Percentiles rank a stretch among this genome's conserved stretches.
phyloP scores from a whole-genome alignment of 2,888 invertebrate species.

The Mongoloraphidia duomilia region DNA sequence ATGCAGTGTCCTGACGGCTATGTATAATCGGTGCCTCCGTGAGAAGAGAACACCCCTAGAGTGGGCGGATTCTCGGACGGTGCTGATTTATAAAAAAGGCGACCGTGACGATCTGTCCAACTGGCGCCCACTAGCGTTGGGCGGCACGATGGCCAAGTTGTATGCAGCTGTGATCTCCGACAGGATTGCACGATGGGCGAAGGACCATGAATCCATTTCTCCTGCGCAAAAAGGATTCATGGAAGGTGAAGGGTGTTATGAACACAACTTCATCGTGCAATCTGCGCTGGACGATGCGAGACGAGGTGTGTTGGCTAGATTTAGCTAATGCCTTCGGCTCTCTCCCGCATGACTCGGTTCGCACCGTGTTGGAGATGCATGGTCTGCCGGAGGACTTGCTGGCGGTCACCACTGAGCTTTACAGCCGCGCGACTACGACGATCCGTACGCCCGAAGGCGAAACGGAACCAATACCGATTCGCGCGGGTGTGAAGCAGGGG shows the following conservation, averaged over 20 bases:
- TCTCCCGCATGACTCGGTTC: constrained; percentile 21
- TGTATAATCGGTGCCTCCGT: constrained; percentile 1
- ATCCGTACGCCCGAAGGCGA: constrained; percentile 9
- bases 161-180: no score
- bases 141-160: no score
- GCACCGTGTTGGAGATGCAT: constrained; percentile 17
- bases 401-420: constrained; percentile 11
- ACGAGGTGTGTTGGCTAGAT: constrained; percentile 23
- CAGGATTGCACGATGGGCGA: no score
- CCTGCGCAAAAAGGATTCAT: no score
- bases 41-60: no score
- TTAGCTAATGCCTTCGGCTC: constrained; percentile 25
- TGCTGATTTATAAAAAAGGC: no score
- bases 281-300: constrained; percentile 16
- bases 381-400: constrained; percentile 7
- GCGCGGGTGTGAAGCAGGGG: constrained; percentile 22
- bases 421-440: constrained; percentile 11
- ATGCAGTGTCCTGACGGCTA: not conserved
- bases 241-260: constrained; percentile 21
- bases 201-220: no score
- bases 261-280: constrained; percentile 25
- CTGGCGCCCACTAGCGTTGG: no score
- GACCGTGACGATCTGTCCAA: no score
- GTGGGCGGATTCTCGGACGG: no score
- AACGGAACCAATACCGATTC: constrained; percentile 16